These are phyloP conservation scores for Anolis carolinensis DNA, from an alignment of 2,113 vertebrate genomes.

Conservation along the genomic window DNA sequence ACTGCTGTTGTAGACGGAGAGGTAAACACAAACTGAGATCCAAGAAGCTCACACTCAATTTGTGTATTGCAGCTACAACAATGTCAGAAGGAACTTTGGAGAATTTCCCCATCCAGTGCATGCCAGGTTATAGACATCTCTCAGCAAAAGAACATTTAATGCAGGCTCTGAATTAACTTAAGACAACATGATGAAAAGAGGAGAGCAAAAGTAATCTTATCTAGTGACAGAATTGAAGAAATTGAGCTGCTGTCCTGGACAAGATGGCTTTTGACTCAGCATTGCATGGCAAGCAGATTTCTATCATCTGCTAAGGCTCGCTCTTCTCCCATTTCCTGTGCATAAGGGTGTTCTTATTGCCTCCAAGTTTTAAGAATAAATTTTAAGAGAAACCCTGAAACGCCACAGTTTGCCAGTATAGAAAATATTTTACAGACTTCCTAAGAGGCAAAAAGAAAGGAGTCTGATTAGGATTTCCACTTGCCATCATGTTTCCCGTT, in stretches of 20 bases:
- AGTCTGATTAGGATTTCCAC: neutral
- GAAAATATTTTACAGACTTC: neutral
- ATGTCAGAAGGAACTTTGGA: neutral
- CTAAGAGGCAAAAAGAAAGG: neutral
- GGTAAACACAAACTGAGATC: slow-evolving; percentile 36
- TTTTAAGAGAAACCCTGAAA: neutral
- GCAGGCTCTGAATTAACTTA: neutral
- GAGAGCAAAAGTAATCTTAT: neutral
- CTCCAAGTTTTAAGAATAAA: neutral
- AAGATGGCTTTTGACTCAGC: neutral
- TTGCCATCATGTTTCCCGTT: too few species aligned
- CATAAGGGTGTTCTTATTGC: neutral
- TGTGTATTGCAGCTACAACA: neutral
- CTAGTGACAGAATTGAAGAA: neutral
- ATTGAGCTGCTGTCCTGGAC: too few species aligned
- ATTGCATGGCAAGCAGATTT: neutral
- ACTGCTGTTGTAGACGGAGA: slow-evolving; percentile 56
- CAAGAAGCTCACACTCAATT: slow-evolving; percentile 2
- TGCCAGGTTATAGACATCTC: neutral
- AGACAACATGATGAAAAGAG: neutral
- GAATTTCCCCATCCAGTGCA: neutral
- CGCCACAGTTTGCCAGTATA: neutral
- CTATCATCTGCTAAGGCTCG: neutral
- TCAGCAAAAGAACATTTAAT: neutral
- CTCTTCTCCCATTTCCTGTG: neutral